A percentile compares a stretch with the other conserved stretches of the same genome.
Conservation (phyloP, 2,888 invertebrate genomes). For the Zonitis immaculata region DNA sequence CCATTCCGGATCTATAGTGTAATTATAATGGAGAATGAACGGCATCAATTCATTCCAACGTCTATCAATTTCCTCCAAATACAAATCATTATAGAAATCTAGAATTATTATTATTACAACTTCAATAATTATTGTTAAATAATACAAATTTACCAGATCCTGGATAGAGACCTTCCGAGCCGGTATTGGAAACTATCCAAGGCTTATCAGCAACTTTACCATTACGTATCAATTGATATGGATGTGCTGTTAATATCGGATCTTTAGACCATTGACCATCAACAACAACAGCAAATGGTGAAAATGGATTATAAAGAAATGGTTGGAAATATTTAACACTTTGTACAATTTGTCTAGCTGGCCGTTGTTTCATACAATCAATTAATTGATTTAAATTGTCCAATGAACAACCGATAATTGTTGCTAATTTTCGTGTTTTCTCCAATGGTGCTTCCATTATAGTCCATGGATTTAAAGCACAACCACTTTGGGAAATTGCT, state of each 20-base stretch:
- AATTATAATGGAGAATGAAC: conserved; percentile 44
- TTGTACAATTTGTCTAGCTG: conserved; percentile 58
- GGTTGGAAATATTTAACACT: conserved; percentile 55
- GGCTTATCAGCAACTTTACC: conserved; percentile 61
- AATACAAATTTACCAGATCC: conserved; percentile 30
- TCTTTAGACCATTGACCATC: conserved; percentile 54
- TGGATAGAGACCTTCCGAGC: conserved; percentile 71
- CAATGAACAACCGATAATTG: conserved; percentile 60
- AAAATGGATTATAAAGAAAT: conserved; percentile 64
- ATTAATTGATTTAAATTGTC: conserved; percentile 49
- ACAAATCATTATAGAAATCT: conserved; percentile 39
- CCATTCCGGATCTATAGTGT: conserved; percentile 33
- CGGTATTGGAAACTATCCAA: conserved; percentile 63
- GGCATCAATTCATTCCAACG: conserved; percentile 44
- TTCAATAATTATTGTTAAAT: neutral
- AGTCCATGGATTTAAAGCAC: conserved; percentile 59
- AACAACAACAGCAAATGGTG: conserved; percentile 68
- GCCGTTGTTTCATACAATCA: conserved; percentile 59
- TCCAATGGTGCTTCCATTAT: conserved; percentile 55
- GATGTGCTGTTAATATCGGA: conserved; percentile 64
- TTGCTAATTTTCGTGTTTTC: conserved; percentile 59
- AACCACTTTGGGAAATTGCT: conserved; percentile 68
- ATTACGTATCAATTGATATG: conserved; percentile 56
- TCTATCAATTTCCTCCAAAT: conserved; percentile 36
- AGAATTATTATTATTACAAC: conserved; percentile 3